Conservation (phyloP, 2,797 vertebrate species). For the Hirundo rustica region DNA sequence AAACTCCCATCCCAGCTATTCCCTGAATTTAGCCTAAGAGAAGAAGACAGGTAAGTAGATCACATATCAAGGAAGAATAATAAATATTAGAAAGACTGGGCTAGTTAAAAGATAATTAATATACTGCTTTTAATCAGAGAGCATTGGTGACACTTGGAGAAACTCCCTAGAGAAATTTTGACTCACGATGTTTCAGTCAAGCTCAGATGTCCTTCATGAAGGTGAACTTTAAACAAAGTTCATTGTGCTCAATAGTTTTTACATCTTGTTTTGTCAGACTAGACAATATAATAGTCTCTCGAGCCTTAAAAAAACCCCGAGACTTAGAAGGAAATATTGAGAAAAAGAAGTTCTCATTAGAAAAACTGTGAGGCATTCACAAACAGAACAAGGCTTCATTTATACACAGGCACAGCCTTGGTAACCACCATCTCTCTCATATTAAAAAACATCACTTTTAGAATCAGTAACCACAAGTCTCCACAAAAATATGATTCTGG, state of each 20-base stretch:
- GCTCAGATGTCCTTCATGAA: not conserved
- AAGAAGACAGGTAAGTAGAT: not conserved
- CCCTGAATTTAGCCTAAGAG: not conserved
- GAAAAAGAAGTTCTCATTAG: conserved; percentile 34
- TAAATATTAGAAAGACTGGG: not conserved
- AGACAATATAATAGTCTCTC: conserved; percentile 22
- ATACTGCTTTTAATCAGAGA: not conserved
- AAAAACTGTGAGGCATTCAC: conserved; percentile 53
- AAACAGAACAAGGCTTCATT: conserved; percentile 41
- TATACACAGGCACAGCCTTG: conserved; percentile 13
- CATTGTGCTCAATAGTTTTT: not conserved
- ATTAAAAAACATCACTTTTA: conserved; percentile 24
- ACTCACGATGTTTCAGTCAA: not conserved
- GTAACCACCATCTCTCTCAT: not conserved
- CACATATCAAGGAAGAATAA: not conserved
- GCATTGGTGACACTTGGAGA: not conserved
- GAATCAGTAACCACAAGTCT: conserved; percentile 20
- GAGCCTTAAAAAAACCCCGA: not conserved
- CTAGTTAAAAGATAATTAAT: not conserved
- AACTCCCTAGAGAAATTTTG: not conserved
- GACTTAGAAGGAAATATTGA: conserved; percentile 24
- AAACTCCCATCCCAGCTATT: not conserved
- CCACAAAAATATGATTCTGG: conserved; percentile 11
- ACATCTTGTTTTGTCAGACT: conserved; percentile 3
- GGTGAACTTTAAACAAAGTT: not conserved